Conservation (phyloP, 2,888 invertebrate genomes). For the Lobophora halterata region DNA sequence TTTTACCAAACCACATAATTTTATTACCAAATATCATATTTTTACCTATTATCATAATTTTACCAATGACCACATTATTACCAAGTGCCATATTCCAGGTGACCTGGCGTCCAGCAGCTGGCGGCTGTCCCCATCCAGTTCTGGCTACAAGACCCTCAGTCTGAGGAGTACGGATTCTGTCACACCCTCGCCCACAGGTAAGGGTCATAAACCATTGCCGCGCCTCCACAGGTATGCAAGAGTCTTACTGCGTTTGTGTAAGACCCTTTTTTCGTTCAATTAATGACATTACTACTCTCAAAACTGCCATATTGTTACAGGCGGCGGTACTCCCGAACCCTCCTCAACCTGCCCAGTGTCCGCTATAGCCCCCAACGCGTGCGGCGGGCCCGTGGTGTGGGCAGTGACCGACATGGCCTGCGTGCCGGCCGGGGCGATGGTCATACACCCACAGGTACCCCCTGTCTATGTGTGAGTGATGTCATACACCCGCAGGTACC, state of each 20-base stretch:
- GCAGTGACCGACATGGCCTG: constrained; percentile 92
- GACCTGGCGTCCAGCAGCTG: constrained; percentile 78
- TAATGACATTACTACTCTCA: background rate
- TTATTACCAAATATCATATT: too few species aligned
- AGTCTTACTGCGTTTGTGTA: too few species aligned
- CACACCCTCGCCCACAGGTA: constrained; percentile 87
- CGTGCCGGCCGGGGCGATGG: constrained; percentile 92
- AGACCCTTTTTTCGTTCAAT: too few species aligned
- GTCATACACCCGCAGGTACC: too few species aligned
- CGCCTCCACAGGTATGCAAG: too few species aligned
- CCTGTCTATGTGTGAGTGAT: background rate
- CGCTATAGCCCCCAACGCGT: background rate
- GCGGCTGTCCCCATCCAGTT: constrained; percentile 87
- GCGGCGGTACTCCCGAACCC: constrained; percentile 27
- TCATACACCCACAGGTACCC: constrained; percentile 89
- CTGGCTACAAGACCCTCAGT: constrained; percentile 88
- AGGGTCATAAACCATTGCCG: too few species aligned
- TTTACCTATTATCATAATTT: too few species aligned
- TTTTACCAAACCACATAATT: too few species aligned
- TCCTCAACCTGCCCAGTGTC: background rate
- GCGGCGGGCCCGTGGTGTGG: constrained; percentile 82
- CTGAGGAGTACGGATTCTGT: constrained; percentile 87
- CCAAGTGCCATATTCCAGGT: too few species aligned
- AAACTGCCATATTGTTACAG: background rate
- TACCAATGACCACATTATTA: too few species aligned